phyloP scores from a whole-genome alignment of 1,140 invertebrate species.

The Drosophila nannoptera region DNA sequence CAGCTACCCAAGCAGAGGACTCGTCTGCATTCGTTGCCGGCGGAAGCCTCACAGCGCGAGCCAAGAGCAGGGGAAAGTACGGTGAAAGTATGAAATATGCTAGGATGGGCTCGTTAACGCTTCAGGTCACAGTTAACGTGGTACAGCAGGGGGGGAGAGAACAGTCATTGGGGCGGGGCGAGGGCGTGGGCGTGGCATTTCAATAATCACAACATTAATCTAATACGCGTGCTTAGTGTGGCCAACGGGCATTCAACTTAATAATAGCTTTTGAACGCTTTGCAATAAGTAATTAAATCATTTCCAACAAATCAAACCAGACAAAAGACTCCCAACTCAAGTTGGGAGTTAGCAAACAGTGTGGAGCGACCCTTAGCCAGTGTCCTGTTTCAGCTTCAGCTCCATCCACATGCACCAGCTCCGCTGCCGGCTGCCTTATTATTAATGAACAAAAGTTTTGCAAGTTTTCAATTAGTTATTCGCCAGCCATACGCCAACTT shows the following conservation, averaged over 20 bases:
- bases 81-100: constrained; percentile 58
- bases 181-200: background rate
- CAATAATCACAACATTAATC: constrained; percentile 68
- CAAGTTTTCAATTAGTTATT: constrained; percentile 73
- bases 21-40: constrained; percentile 7
- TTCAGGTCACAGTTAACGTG: constrained; percentile 22
- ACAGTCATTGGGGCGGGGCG: background rate
- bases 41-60: constrained; percentile 11
- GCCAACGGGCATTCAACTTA: constrained; percentile 50
- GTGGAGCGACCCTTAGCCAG: constrained; percentile 2
- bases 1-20: background rate
- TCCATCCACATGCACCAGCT: background rate
- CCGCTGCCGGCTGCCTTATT: constrained; percentile 47
- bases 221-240: constrained; percentile 60
- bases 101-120: constrained; percentile 58
- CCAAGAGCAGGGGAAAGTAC: constrained; percentile 9
- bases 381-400: constrained; percentile 14
- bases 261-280: constrained; percentile 60
- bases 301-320: constrained; percentile 60
- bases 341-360: constrained; percentile 1
- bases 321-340: background rate
- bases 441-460: constrained; percentile 72
- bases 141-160: background rate
- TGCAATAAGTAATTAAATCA: constrained; percentile 67
- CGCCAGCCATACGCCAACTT: constrained; percentile 36